These are phyloP conservation scores for Trypoxylus dichotomus DNA, from an alignment of 1,140 invertebrate genomes.

Conservation along the genomic window DNA sequence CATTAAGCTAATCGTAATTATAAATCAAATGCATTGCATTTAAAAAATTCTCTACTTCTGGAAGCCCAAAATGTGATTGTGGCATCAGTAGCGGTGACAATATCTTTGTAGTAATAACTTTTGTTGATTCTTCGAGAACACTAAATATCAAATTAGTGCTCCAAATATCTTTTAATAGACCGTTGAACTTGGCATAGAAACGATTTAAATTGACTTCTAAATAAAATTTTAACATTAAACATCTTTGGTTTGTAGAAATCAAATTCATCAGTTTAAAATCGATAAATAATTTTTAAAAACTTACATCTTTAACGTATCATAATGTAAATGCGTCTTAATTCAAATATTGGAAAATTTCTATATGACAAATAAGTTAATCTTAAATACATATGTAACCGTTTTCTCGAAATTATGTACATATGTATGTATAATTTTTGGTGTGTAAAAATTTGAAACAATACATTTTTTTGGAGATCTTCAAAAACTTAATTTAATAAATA, in stretches of 20 bases:
- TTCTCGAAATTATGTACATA: too few relatives aligned
- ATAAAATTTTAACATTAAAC: slow-evolving; percentile 5
- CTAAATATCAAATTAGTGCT: slow-evolving; percentile 7
- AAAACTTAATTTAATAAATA: too few relatives aligned
- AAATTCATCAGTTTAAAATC: not conserved
- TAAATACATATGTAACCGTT: too few relatives aligned
- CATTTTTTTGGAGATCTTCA: too few relatives aligned
- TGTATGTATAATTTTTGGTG: too few relatives aligned
- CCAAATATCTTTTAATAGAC: not conserved
- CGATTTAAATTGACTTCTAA: not conserved
- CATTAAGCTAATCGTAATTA: not conserved
- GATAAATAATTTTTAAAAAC: too few relatives aligned
- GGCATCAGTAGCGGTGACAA: slow-evolving; percentile 33
- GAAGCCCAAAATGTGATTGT: slow-evolving; percentile 45
- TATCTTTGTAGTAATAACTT: not conserved
- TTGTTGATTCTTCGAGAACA: not conserved
- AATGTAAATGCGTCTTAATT: too few relatives aligned
- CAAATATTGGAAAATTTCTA: too few relatives aligned
- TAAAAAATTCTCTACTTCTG: slow-evolving; percentile 30
- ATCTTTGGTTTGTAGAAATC: not conserved
- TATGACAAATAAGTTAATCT: too few relatives aligned
- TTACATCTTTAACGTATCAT: too few relatives aligned
- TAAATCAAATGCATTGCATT: not conserved
- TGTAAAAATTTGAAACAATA: too few relatives aligned
- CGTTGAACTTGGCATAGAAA: not conserved